phyloP scores from a whole-genome alignment of 1,140 invertebrate genomes.

The Steinernema feltiae region DNA sequence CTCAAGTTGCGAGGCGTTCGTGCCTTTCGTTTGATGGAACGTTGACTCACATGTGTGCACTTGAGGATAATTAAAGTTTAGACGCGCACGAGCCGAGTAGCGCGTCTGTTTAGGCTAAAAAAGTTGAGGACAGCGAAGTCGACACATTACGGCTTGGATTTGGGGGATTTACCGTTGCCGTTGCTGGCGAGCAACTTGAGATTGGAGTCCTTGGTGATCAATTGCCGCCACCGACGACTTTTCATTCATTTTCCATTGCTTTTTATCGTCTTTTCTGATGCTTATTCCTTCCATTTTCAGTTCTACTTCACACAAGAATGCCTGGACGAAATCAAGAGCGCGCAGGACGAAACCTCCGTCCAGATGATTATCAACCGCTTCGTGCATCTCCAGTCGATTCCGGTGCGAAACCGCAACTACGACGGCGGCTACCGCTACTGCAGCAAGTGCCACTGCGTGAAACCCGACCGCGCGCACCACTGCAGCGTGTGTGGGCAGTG shows the following conservation, averaged over 20 bases:
- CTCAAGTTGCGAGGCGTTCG: too few relatives aligned
- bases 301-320: conserved; percentile 9
- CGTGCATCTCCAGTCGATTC: conserved; percentile 9
- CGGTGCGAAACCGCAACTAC: neutral
- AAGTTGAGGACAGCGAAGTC: too few relatives aligned
- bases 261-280: neutral
- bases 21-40: too few relatives aligned
- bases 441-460: conserved; percentile 39
- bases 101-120: too few relatives aligned
- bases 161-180: neutral
- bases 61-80: too few relatives aligned
- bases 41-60: too few relatives aligned
- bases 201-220: too few relatives aligned
- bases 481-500: conserved; percentile 41
- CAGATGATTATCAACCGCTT: conserved; percentile 22
- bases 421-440: conserved; percentile 38
- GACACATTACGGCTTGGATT: too few relatives aligned
- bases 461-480: conserved; percentile 45
- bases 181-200: neutral
- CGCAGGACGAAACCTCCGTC: neutral
- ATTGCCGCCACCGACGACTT: neutral
- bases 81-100: too few relatives aligned
- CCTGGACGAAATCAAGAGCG: conserved; percentile 21
- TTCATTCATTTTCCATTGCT: neutral
- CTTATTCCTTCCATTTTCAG: neutral